These are phyloP conservation scores for Craterocephalus amniculus DNA, from an alignment of 2,797 vertebrate species.

Conservation along the genomic window DNA sequence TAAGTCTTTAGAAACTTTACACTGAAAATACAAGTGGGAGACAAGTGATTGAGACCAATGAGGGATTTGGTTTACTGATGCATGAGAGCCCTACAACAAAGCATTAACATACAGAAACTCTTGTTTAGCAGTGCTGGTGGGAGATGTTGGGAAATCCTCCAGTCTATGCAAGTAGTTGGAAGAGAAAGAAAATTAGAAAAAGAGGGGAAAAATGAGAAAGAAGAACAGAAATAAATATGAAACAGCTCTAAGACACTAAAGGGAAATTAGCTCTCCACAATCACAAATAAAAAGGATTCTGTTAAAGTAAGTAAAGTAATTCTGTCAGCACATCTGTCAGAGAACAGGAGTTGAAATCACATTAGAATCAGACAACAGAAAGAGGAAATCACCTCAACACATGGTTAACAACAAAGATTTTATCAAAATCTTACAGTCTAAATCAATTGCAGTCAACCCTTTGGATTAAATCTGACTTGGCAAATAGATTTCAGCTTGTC, in stretches of 20 bases:
- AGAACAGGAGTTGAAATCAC: background rate
- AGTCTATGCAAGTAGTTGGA: slow-evolving; percentile 86
- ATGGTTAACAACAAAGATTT: background rate
- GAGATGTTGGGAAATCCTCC: slow-evolving; percentile 99
- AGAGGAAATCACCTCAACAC: background rate
- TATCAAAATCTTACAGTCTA: background rate
- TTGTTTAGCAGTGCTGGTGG: slow-evolving; percentile 99
- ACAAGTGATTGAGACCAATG: slow-evolving; percentile 62
- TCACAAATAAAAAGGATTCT: slow-evolving; percentile 5
- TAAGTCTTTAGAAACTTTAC: background rate
- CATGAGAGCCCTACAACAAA: slow-evolving; percentile 62
- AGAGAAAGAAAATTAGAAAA: slow-evolving; percentile 75
- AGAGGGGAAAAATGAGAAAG: slow-evolving; percentile 15
- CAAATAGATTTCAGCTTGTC: background rate
- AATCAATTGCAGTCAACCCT: background rate
- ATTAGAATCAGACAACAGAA: background rate
- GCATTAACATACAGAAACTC: slow-evolving; percentile 98
- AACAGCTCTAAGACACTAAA: slow-evolving; percentile 20
- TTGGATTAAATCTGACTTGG: background rate
- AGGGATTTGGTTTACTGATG: slow-evolving; percentile 41
- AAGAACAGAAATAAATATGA: slow-evolving; percentile 60
- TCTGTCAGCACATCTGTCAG: background rate
- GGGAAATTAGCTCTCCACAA: slow-evolving; percentile 9
- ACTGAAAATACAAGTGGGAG: slow-evolving; percentile 53
- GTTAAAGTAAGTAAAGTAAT: background rate